phyloP scores from a whole-genome alignment of 2,888 invertebrate genomes.

The Nemurella pictetii region DNA sequence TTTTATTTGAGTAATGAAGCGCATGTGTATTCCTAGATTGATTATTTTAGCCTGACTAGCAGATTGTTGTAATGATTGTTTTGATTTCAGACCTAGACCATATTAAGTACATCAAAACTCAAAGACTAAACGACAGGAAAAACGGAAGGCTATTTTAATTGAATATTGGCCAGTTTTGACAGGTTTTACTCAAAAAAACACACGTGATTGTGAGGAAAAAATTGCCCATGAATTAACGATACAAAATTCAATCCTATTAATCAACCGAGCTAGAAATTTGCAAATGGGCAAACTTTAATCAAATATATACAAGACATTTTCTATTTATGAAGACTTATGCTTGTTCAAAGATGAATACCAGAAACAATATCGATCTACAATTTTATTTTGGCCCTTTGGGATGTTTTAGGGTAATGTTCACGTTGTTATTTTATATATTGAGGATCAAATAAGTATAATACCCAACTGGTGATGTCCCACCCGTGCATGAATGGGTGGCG shows the following conservation, averaged over 20 bases:
- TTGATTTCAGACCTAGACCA: constrained; percentile 20
- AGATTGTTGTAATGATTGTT: constrained; percentile 5
- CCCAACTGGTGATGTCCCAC: no score
- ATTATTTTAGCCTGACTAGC: neutral
- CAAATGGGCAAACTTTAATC: neutral
- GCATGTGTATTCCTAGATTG: neutral
- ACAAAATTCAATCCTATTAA: neutral
- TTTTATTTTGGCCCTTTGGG: neutral
- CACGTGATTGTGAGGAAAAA: neutral
- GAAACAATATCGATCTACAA: neutral
- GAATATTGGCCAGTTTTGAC: constrained; percentile 12
- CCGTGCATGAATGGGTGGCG: neutral
- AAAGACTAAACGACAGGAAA: constrained; percentile 5
- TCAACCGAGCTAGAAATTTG: neutral
- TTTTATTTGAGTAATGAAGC: neutral
- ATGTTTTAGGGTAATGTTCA: neutral
- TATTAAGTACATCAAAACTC: constrained; percentile 13
- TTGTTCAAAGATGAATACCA: neutral
- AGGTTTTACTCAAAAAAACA: constrained; percentile 9
- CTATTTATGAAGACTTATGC: constrained; percentile 12
- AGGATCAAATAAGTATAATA: neutral
- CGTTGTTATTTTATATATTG: neutral
- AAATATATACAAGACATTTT: neutral
- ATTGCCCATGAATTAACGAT: neutral
- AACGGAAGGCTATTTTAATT: neutral